phyloP scores from a whole-genome alignment of 2,113 vertebrate species.

The Lichenostomus cassidix region DNA sequence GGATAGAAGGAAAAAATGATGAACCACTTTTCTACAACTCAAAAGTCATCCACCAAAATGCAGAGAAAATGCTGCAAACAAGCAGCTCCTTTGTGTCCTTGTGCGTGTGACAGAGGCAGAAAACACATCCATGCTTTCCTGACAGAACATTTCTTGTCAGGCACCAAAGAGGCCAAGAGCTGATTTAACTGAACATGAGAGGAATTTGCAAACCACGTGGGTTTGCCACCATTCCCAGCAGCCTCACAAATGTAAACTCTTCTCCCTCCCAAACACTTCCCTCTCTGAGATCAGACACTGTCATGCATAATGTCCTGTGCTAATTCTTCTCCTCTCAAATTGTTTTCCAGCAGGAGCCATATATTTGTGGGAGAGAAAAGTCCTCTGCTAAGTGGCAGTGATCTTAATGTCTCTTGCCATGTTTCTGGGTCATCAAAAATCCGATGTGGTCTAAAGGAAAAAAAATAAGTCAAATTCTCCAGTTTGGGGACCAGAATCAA shows the following conservation, averaged over 20 bases:
- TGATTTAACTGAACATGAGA: conserved; percentile 23
- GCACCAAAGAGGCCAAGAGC: conserved; percentile 10
- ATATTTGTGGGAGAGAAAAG: not conserved
- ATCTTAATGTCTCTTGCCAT: not conserved
- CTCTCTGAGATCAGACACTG: not conserved
- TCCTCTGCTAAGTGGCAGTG: not conserved
- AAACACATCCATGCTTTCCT: conserved; percentile 21
- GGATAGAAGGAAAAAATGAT: not conserved
- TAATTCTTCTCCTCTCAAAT: not conserved
- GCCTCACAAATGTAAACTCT: conserved; percentile 20
- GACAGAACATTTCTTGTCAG: conserved; percentile 23
- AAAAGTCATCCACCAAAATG: not conserved
- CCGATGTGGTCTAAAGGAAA: not conserved
- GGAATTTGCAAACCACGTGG: not conserved
- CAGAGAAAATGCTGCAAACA: not conserved
- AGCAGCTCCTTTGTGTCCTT: not conserved
- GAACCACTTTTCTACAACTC: not conserved
- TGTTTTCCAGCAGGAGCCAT: not conserved
- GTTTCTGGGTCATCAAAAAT: not conserved
- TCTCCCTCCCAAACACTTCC: not conserved
- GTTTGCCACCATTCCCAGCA: not conserved
- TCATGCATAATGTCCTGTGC: not conserved
- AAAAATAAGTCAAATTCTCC: not conserved
- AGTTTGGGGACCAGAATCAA: not conserved
- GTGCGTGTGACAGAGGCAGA: not conserved